Evolutionary conservation across 2,113 vertebrate species (phyloP).

Genomic region (Oryzias curvinotus): DNA sequence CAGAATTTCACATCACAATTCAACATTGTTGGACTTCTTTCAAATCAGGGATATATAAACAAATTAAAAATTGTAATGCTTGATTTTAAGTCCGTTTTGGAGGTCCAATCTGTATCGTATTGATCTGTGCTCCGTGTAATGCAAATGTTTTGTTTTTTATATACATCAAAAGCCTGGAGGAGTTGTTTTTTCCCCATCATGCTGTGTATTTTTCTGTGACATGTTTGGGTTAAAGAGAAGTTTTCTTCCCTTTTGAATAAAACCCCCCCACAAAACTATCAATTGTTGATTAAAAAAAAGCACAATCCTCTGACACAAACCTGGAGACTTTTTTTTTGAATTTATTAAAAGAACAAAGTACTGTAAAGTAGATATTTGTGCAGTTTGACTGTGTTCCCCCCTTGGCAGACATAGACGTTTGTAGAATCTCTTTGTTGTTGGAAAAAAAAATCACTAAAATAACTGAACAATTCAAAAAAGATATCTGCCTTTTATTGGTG

Average conservation of each 20-base stretch:
- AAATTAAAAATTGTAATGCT: not conserved
- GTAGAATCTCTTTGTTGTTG: no score
- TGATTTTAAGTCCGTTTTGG: slow-evolving; percentile 5
- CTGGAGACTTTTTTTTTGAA: slow-evolving; percentile 43
- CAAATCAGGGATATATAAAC: slow-evolving; percentile 33
- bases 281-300: slow-evolving; percentile 49
- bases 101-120: slow-evolving; percentile 7
- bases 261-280: no score
- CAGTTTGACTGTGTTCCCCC: no score
- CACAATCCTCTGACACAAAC: slow-evolving; percentile 50
- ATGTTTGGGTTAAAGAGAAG: slow-evolving; percentile 34
- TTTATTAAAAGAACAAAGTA: not conserved
- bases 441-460: no score
- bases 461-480: no score
- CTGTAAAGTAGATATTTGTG: no score
- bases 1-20: not conserved
- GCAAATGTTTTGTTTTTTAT: slow-evolving; percentile 26
- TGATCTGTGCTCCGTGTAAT: slow-evolving; percentile 8
- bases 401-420: no score
- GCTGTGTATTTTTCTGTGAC: slow-evolving; percentile 51
- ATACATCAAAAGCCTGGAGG: slow-evolving; percentile 38
- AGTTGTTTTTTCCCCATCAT: slow-evolving; percentile 26
- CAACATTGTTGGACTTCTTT: not conserved
- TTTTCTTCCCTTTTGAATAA: slow-evolving; percentile 16
- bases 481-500: no score